Evolutionary conservation across 2,888 invertebrate genomes (phyloP).

Genomic region (Ectropis crepuscularia): DNA sequence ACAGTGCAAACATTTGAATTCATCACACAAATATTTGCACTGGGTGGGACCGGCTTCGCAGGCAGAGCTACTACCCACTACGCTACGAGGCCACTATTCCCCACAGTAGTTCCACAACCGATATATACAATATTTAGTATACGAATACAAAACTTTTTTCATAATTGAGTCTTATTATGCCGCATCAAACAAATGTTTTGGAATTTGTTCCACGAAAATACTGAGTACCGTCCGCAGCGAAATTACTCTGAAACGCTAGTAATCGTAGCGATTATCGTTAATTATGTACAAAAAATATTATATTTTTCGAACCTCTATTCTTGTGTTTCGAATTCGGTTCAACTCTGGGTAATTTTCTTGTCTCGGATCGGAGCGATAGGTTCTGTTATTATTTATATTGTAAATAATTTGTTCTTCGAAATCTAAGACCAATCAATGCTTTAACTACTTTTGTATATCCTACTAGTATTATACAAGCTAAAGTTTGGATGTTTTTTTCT

Average conservation of each 20-base stretch:
- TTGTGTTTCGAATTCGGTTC: slow-evolving; percentile 54
- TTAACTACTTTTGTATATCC: too few species aligned
- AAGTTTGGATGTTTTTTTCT: too few species aligned
- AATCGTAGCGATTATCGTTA: slow-evolving; percentile 74
- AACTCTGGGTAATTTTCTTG: slow-evolving; percentile 49
- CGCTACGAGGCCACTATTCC: too few species aligned
- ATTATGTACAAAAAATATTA: slow-evolving; percentile 68
- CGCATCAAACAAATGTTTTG: slow-evolving; percentile 82
- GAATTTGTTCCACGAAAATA: slow-evolving; percentile 81
- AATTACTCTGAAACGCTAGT: slow-evolving; percentile 65
- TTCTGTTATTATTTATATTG: slow-evolving; percentile 25
- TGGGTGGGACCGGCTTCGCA: not conserved
- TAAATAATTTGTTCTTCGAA: too few species aligned
- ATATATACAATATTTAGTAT: slow-evolving; percentile 43
- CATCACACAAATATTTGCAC: too few species aligned
- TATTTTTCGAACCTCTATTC: slow-evolving; percentile 62
- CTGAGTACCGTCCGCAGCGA: slow-evolving; percentile 71
- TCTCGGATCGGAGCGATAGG: slow-evolving; percentile 27
- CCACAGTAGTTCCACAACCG: not conserved
- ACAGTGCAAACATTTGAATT: too few species aligned
- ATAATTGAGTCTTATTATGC: slow-evolving; percentile 82
- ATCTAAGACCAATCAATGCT: too few species aligned
- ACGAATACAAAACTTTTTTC: slow-evolving; percentile 67
- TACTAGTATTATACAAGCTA: too few species aligned
- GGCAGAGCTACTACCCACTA: not conserved